These are phyloP conservation scores for Glareola pratincola DNA, from an alignment of 2,113 vertebrate species.

Conservation along the genomic window DNA sequence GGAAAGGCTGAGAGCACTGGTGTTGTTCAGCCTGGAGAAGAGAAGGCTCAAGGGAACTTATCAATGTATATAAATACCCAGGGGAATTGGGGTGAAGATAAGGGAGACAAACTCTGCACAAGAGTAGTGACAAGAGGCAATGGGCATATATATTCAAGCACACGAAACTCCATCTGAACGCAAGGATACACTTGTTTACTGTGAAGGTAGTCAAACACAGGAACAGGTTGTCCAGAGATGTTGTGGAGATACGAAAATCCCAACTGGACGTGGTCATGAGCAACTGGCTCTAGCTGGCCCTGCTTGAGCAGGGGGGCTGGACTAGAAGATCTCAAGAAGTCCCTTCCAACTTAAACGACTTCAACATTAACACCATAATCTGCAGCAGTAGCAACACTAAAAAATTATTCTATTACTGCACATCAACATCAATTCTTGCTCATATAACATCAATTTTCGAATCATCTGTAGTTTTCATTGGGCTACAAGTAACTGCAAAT, in stretches of 20 bases:
- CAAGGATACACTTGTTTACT: not conserved
- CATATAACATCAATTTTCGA: not conserved
- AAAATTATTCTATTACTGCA: not conserved
- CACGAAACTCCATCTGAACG: not conserved
- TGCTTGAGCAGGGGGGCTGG: not conserved
- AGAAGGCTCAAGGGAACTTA: not conserved
- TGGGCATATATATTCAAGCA: not conserved
- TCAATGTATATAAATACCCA: not conserved
- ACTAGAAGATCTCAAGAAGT: not conserved
- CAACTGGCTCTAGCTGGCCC: not conserved
- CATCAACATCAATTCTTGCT: not conserved
- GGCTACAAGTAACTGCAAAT: slow-evolving; percentile 1
- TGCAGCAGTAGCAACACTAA: not conserved
- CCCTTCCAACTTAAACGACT: not conserved
- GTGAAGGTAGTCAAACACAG: not conserved
- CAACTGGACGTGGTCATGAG: not conserved
- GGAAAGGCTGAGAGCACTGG: not conserved
- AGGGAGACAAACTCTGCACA: not conserved
- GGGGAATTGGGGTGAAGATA: not conserved
- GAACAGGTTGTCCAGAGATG: not conserved
- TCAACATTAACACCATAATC: not conserved
- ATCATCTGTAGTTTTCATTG: not conserved
- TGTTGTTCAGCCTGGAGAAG: not conserved
- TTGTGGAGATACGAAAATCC: not conserved
- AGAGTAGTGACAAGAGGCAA: not conserved